phyloP scores from a whole-genome alignment of 2,113 vertebrate genomes.

The Drymodes brunneopygia region DNA sequence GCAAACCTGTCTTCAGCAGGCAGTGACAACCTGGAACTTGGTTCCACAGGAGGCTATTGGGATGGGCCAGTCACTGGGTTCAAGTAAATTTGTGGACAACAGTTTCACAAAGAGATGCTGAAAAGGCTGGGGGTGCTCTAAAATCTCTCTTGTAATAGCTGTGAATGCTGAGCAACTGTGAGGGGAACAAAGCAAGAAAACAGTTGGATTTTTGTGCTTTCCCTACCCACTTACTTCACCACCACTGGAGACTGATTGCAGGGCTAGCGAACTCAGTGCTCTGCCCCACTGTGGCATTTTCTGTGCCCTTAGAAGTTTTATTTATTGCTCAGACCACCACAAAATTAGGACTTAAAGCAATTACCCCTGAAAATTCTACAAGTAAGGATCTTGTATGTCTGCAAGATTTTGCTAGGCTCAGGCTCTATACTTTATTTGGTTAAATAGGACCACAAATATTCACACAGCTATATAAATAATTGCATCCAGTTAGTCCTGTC shows the following conservation, averaged over 20 bases:
- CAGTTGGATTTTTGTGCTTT: not conserved
- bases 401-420: not conserved
- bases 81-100: not conserved
- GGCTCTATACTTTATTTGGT: conserved; percentile 25
- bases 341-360: not conserved
- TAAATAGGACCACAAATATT: not conserved
- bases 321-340: not conserved
- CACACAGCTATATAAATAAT: conserved; percentile 34
- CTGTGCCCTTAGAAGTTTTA: not conserved
- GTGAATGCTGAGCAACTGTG: not conserved
- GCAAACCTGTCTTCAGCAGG: not conserved
- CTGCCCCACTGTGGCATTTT: not conserved
- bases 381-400: not conserved
- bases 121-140: not conserved
- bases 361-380: not conserved
- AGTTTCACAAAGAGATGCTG: not conserved
- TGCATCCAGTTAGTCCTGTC: not conserved
- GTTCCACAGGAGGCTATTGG: not conserved
- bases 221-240: not conserved
- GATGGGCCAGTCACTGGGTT: not conserved
- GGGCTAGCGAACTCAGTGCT: not conserved
- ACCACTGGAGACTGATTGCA: not conserved
- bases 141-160: not conserved
- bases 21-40: not conserved
- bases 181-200: not conserved